phyloP scores from a whole-genome alignment of 2,797 vertebrate genomes.

The Nyctalus aviator region DNA sequence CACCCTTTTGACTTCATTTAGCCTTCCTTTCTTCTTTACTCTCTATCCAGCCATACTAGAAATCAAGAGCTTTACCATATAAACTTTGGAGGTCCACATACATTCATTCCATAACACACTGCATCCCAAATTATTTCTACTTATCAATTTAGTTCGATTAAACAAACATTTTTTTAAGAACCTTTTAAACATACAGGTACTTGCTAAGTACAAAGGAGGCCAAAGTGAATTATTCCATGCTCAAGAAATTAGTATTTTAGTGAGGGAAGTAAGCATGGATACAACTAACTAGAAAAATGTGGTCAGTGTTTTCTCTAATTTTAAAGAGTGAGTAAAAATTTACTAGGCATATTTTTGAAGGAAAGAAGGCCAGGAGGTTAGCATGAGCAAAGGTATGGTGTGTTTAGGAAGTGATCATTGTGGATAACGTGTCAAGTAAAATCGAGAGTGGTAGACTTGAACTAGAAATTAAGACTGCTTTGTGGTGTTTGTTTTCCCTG shows the following conservation, averaged over 20 bases:
- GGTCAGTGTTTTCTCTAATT: not conserved
- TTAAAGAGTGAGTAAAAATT: not conserved
- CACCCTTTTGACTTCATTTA: not conserved
- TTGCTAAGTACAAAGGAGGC: not conserved
- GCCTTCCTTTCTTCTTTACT: not conserved
- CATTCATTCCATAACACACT: not conserved
- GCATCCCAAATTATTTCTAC: conserved; percentile 11
- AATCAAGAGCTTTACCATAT: not conserved
- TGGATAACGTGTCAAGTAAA: not conserved
- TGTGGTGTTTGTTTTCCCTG: not conserved
- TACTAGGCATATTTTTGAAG: not conserved
- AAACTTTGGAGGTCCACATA: not conserved
- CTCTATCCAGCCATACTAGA: not conserved
- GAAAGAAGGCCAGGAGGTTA: not conserved
- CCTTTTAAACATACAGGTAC: not conserved
- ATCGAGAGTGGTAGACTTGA: not conserved
- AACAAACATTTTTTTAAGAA: not conserved
- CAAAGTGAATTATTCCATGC: not conserved
- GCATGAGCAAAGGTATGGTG: not conserved
- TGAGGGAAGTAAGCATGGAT: not conserved
- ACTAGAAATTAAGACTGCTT: not conserved
- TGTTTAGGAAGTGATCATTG: not conserved
- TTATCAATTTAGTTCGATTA: conserved; percentile 38
- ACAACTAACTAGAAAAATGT: conserved; percentile 12
- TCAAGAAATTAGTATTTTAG: conserved; percentile 42